These are phyloP conservation scores for Macquaria australasica DNA, from an alignment of 2,113 vertebrate genomes.

Conservation along the genomic window DNA sequence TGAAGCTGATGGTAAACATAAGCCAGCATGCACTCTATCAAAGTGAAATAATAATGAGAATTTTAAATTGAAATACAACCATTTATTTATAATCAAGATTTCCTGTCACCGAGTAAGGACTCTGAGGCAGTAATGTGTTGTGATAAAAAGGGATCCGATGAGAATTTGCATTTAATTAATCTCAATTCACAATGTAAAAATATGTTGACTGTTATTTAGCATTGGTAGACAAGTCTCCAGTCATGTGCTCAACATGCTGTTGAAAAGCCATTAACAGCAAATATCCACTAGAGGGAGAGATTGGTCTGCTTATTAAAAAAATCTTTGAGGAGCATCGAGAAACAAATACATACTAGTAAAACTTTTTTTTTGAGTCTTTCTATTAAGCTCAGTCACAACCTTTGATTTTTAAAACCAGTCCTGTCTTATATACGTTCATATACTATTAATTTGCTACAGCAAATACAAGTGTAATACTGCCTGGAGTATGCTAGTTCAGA, in stretches of 20 bases:
- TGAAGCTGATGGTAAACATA: background rate
- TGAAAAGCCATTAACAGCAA: constrained; percentile 31
- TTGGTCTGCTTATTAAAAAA: constrained; percentile 19
- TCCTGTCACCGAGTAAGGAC: background rate
- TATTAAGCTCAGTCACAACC: background rate
- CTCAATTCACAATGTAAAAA: background rate
- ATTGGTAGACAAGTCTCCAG: background rate
- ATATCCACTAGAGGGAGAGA: constrained; percentile 76
- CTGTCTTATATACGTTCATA: background rate
- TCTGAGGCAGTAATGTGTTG: background rate
- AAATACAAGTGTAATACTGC: background rate
- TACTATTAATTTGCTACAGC: background rate
- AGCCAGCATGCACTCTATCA: background rate
- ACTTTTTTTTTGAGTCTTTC: background rate
- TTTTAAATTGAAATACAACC: background rate
- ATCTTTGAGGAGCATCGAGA: background rate
- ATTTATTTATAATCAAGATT: background rate
- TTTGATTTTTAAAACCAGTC: background rate
- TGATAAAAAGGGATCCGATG: background rate
- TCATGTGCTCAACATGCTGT: background rate
- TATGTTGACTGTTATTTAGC: background rate
- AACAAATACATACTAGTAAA: too few relatives aligned
- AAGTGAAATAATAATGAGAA: background rate
- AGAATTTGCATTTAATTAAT: background rate
- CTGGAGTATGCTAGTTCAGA: background rate